Conservation (phyloP, 2,797 vertebrate genomes). For the Sebastes vulpes region DNA sequence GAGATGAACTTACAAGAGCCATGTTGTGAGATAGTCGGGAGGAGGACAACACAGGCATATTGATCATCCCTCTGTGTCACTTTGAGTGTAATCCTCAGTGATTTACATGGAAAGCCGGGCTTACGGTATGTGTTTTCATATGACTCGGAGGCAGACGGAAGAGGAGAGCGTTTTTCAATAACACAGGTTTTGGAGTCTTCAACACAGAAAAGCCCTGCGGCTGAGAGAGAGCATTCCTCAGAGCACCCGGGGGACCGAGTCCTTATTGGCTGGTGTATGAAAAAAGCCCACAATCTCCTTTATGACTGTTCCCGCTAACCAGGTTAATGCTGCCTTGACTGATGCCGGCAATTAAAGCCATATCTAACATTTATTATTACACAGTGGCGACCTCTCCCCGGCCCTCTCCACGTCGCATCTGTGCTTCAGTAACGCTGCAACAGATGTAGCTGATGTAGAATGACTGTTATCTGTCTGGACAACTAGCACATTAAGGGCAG, state of each 20-base stretch:
- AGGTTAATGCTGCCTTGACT: conserved; percentile 59
- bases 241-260: conserved; percentile 30
- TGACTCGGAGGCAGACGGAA: conserved; percentile 28
- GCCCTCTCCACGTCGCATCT: conserved; percentile 3
- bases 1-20: conserved; percentile 36
- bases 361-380: conserved; percentile 53
- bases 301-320: conserved; percentile 45
- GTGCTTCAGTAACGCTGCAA: conserved; percentile 18
- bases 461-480: conserved; percentile 73
- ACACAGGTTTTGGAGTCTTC: conserved; percentile 45
- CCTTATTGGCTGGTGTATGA: conserved; percentile 51
- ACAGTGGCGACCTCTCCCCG: conserved; percentile 25
- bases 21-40: conserved; percentile 21
- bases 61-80: conserved; percentile 53
- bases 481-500: conserved; percentile 62
- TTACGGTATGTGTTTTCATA: conserved; percentile 22
- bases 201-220: conserved; percentile 53
- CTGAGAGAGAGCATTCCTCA: conserved; percentile 31
- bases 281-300: conserved; percentile 33
- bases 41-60: conserved; percentile 37
- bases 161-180: conserved; percentile 48
- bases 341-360: conserved; percentile 70
- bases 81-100: conserved; percentile 40
- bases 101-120: conserved; percentile 42
- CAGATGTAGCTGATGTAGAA: conserved; percentile 55